A percentile compares a stretch with the other conserved stretches of the same genome.
phyloP scores from a whole-genome alignment of 2,113 vertebrate species.

The Macquaria australasica region DNA sequence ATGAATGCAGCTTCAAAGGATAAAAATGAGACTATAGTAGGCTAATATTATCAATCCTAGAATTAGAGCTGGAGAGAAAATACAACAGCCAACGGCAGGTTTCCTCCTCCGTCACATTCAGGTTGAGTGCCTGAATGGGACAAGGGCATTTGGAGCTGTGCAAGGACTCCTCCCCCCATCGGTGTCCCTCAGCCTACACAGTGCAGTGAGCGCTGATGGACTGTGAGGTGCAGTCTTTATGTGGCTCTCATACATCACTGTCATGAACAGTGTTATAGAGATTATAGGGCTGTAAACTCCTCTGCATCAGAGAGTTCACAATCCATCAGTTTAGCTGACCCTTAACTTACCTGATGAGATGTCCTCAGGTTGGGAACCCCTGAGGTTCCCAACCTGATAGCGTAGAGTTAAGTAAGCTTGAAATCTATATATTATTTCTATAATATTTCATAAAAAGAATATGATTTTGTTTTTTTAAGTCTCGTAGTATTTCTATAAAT shows the following conservation, averaged over 20 bases:
- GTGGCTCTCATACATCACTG: conserved; percentile 5
- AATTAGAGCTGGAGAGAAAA: neutral
- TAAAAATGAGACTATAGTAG: neutral
- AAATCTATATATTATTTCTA: neutral
- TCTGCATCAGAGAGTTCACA: neutral
- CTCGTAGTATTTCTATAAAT: neutral
- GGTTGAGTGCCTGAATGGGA: conserved; percentile 49
- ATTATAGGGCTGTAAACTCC: neutral
- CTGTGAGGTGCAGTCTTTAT: conserved; percentile 10
- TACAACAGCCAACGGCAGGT: conserved; percentile 24
- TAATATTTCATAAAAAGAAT: no score
- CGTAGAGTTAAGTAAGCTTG: neutral
- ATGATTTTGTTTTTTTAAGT: no score
- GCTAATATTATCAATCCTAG: neutral
- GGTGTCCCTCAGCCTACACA: conserved; percentile 18
- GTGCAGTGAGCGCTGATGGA: conserved; percentile 18
- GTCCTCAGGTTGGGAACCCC: no score
- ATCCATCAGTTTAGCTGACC: no score
- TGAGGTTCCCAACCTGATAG: no score
- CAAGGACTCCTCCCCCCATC: conserved; percentile 59
- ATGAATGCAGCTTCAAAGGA: conserved; percentile 7
- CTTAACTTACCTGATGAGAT: neutral
- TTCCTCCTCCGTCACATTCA: conserved; percentile 60
- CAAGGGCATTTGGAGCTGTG: conserved; percentile 67
- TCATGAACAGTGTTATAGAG: neutral